These are phyloP conservation scores for Drosophila ananassae DNA, from an alignment of 1,140 invertebrate species.

Conservation along the genomic window DNA sequence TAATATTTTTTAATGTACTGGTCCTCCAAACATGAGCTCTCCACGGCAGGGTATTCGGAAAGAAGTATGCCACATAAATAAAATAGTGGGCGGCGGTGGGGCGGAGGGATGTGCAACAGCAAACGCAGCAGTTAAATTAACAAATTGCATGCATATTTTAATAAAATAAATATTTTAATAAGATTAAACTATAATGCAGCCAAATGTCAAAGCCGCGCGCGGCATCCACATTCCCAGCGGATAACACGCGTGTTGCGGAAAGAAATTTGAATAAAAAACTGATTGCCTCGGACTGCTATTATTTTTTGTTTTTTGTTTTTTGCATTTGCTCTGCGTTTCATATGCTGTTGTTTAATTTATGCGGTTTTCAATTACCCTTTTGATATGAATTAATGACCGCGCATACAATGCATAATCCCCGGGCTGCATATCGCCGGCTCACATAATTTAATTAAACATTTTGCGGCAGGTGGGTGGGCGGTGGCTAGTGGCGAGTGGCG, in stretches of 20 bases:
- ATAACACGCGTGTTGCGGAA: slow-evolving; percentile 21
- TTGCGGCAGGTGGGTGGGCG: slow-evolving; percentile 14
- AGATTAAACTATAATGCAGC: slow-evolving; percentile 82
- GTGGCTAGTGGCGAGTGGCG: neutral
- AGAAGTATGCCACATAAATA: slow-evolving; percentile 60
- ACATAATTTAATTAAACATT: slow-evolving; percentile 71
- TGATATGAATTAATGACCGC: slow-evolving; percentile 79
- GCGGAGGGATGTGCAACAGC: slow-evolving; percentile 33
- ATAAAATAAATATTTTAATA: slow-evolving; percentile 83
- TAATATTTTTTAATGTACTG: neutral
- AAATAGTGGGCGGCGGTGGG: slow-evolving; percentile 31
- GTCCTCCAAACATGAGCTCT: neutral
- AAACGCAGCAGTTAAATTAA: slow-evolving; percentile 79
- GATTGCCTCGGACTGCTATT: slow-evolving; percentile 28
- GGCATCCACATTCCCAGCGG: slow-evolving; percentile 46
- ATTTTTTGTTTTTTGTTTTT: slow-evolving; percentile 17
- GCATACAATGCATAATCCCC: slow-evolving; percentile 54
- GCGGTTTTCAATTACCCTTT: slow-evolving; percentile 82
- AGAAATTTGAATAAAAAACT: slow-evolving; percentile 49
- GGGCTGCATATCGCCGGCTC: slow-evolving; percentile 34
- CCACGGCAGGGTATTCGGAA: slow-evolving; percentile 36
- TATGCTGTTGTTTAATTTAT: slow-evolving; percentile 69
- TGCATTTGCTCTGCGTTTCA: slow-evolving; percentile 13
- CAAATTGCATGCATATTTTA: slow-evolving; percentile 83
- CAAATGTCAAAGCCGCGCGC: slow-evolving; percentile 72